These are phyloP conservation scores for Terebella lapidaria DNA, from an alignment of 2,888 invertebrate genomes.

Conservation along the genomic window DNA sequence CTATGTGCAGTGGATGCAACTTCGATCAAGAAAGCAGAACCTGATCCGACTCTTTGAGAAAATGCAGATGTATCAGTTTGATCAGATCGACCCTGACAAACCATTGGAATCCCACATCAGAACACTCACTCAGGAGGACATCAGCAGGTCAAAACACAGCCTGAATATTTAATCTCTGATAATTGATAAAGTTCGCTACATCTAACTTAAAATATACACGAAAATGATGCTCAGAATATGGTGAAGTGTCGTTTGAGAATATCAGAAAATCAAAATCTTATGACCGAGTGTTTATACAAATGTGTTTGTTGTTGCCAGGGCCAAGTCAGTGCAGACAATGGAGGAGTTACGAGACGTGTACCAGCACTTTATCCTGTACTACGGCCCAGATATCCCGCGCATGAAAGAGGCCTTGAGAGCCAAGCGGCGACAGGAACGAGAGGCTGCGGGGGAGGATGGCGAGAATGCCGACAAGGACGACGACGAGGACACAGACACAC, in stretches of 20 bases:
- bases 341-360: slow-evolving; percentile 92
- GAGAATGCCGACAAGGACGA: slow-evolving; percentile 57
- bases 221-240: no score
- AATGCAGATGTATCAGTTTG: slow-evolving; percentile 86
- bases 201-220: no score
- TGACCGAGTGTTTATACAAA: no score
- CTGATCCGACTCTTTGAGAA: slow-evolving; percentile 77
- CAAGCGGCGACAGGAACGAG: slow-evolving; percentile 55
- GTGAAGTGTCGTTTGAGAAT: no score
- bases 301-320: slow-evolving; percentile 29
- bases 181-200: neutral
- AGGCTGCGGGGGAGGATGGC: slow-evolving; percentile 36
- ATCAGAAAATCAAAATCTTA: no score
- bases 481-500: slow-evolving; percentile 55
- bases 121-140: slow-evolving; percentile 78
- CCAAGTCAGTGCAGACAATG: slow-evolving; percentile 53
- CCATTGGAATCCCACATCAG: slow-evolving; percentile 78
- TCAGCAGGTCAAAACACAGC: slow-evolving; percentile 46
- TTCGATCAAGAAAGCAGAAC: slow-evolving; percentile 78
- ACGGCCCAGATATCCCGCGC: slow-evolving; percentile 63
- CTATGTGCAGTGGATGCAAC: slow-evolving; percentile 61
- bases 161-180: no score
- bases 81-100: slow-evolving; percentile 76
- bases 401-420: slow-evolving; percentile 59
- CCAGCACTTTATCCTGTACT: slow-evolving; percentile 87